Evolutionary conservation across 2,113 vertebrate genomes (phyloP).

Genomic region (Saguinus imperator): DNA sequence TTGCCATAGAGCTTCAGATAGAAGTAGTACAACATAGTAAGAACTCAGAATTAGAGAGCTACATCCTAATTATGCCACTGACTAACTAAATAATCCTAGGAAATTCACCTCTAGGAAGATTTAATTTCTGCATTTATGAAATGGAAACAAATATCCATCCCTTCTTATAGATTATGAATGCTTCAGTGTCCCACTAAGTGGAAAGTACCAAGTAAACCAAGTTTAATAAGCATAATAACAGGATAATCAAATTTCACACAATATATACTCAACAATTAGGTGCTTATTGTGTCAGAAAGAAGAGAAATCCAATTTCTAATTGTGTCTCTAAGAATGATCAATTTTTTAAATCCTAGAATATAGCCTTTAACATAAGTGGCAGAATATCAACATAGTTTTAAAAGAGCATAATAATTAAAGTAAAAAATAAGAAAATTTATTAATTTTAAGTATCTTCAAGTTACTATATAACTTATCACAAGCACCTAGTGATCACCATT

Average conservation of each 20-base stretch:
- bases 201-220: background rate
- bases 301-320: background rate
- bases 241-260: background rate
- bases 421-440: background rate
- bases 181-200: background rate
- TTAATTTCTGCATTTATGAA: background rate
- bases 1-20: background rate
- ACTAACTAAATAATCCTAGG: background rate
- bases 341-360: background rate
- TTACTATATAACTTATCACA: background rate
- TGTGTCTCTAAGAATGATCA: background rate
- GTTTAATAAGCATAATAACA: background rate
- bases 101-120: background rate
- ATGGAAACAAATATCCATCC: background rate
- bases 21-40: background rate
- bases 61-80: background rate
- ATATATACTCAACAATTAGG: background rate
- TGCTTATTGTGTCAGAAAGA: background rate
- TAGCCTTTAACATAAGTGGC: background rate
- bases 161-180: background rate
- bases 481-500: background rate
- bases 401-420: background rate
- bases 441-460: background rate
- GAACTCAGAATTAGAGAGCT: background rate
- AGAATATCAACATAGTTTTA: background rate